phyloP scores from a whole-genome alignment of 2,113 vertebrate genomes.

The Gymnogyps californianus region DNA sequence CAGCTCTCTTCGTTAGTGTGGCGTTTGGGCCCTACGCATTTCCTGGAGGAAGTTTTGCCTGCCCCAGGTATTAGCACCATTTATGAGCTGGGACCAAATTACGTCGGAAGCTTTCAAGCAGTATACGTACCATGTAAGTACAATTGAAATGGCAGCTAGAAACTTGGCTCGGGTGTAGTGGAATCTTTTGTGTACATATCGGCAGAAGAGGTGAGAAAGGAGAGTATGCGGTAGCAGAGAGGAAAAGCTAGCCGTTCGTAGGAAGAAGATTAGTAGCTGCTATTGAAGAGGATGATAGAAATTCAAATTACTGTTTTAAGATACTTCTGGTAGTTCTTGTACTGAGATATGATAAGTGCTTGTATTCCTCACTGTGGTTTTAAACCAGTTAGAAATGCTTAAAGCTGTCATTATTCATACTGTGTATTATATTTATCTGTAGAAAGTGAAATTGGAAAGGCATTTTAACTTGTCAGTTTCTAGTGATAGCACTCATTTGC shows the following conservation, averaged over 20 bases:
- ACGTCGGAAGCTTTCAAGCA: conserved; percentile 92
- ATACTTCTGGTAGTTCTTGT: neutral
- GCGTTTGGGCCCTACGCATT: conserved; percentile 93
- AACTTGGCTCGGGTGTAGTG: neutral
- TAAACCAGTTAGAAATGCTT: neutral
- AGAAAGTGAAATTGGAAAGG: neutral
- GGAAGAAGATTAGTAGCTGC: neutral
- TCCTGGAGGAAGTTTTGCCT: conserved; percentile 94
- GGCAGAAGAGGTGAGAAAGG: neutral
- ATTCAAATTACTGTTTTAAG: neutral
- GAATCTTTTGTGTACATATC: fast-evolving
- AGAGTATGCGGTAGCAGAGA: neutral
- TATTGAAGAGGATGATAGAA: neutral
- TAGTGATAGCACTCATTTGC: neutral
- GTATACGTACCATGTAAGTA: conserved; percentile 92
- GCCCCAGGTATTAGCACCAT: conserved; percentile 84
- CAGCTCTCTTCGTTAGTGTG: conserved; percentile 90
- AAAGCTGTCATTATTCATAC: neutral
- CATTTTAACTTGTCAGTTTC: neutral
- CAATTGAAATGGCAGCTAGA: neutral
- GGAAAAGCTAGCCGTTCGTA: neutral
- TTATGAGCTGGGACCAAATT: conserved; percentile 92
- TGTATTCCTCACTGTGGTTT: neutral
- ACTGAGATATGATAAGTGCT: neutral
- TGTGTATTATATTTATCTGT: neutral